These are phyloP conservation scores for Monochamus saltuarius DNA, from an alignment of 1,140 invertebrate species.

Conservation along the genomic window DNA sequence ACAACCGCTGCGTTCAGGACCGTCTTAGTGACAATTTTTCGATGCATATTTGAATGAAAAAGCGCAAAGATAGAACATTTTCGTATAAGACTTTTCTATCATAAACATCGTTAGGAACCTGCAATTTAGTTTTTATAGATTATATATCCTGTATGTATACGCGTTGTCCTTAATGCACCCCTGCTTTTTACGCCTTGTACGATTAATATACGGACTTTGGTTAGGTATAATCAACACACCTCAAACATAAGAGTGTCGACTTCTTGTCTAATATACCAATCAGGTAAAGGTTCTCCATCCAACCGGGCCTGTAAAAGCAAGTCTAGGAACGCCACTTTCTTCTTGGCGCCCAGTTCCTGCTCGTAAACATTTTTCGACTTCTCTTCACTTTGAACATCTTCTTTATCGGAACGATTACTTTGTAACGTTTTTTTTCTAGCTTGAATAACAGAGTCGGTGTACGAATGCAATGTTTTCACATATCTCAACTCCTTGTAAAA, in stretches of 20 bases:
- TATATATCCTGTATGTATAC: too few species aligned
- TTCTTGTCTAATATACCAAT: slow-evolving; percentile 75
- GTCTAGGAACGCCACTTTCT: slow-evolving; percentile 71
- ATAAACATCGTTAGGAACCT: too few species aligned
- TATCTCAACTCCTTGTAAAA: slow-evolving; percentile 52
- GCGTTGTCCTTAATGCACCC: too few species aligned
- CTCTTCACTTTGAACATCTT: slow-evolving; percentile 2
- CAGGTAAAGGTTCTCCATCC: slow-evolving; percentile 57
- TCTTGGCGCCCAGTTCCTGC: slow-evolving; percentile 51
- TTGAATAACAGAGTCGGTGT: slow-evolving; percentile 56
- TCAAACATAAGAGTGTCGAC: slow-evolving; percentile 86
- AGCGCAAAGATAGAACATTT: too few species aligned
- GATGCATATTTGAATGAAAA: too few species aligned
- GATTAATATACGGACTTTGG: too few species aligned
- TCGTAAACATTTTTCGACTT: neutral
- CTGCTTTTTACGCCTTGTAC: too few species aligned
- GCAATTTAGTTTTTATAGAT: too few species aligned
- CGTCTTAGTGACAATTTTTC: too few species aligned
- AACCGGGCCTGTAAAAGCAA: slow-evolving; percentile 62
- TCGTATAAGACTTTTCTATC: too few species aligned
- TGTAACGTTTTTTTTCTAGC: slow-evolving; percentile 44
- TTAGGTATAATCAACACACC: too few species aligned
- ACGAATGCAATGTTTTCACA: slow-evolving; percentile 65
- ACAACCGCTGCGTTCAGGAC: too few species aligned
- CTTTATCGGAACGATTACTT: slow-evolving; percentile 4